Evolutionary conservation across 2,888 invertebrate species (phyloP), one percentile per base, ranked within the genome.

Genomic region (Lycophotia porphyrea): DNA sequence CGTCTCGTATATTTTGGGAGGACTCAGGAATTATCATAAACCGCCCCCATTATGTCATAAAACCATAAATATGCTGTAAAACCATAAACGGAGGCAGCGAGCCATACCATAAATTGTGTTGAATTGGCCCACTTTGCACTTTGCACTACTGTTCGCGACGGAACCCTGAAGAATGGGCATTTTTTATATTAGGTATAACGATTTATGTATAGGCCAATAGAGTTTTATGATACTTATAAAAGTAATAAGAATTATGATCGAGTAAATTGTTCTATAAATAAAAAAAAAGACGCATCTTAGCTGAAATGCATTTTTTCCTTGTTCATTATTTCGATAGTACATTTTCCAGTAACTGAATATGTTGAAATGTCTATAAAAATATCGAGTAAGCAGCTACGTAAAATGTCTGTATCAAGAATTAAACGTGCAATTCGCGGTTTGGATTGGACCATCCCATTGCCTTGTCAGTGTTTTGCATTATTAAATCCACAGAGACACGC

Each of bases 21-120:
- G 75, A 79, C 86, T 86, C 84, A 81, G 88, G 90, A 92, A 94
- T 94, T 93, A 93, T 92, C 92, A 93, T 93, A 94, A 94, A 93
- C 92, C 91, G 89, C 88, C 90, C 88, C 92, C 88, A 93, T 92
- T 91, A 93, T 86, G 92, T 92, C 94, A 92, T 96, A 96, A 96
- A 96, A 88, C 94, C 91, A 96, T 96, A 95, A 96, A 96, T 95
- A 95, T 93, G 95, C 92, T 94, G 94, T 96, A 96, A 96, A 96
- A 94, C 95, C 95, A 95, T 96, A 95, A 95, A 94, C 91, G 90
- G 92, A 92, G 92, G 94, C 94, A 93, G 91, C 92, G 89, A 92
- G 91, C 92, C 92, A 90, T 93, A 87, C 87, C 93, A 94, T 96
- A 95, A 95, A 96, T 95, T 93, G 88, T 87, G 78, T 86, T 87